Evolutionary conservation across 1,140 invertebrate genomes (phyloP), one percentile per base, ranked within the genome.

Genomic region (Drosophila takahashii): DNA sequence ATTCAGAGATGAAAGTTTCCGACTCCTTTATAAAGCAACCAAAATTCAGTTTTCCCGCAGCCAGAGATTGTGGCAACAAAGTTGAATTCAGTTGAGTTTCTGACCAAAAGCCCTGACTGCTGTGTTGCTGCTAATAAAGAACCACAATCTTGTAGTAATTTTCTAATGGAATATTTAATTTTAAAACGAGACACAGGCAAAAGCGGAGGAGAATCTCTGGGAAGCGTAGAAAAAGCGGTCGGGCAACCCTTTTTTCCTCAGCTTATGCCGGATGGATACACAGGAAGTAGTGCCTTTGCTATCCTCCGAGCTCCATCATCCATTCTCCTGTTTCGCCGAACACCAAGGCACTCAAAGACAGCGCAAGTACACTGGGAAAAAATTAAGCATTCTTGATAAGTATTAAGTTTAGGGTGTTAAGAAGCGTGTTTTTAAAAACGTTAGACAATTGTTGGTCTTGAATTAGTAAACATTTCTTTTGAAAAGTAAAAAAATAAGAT

Each of bases 131-230:
- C 75, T 78, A 58, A 45, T 75, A 69, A 71, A 79, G 67, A 71
- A 79, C 79, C 87, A 85, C 87, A 90, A 90, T 90, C 87, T 90
- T 90, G 89, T 90, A 90, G 87, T 90, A 90, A 90, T 90, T 90
- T 90, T 90, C 87, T 90, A 90, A 90, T 90, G 87, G 87, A 90
- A 90, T 90, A 90, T 90, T 90, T 90, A 90, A 90, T 90, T 90
- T 90, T 73, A 79, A 89, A 91, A 84, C 89, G 80, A 89, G 75
- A 89, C 84, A 87, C 84, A 67, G 62, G 59, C 71, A 70, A 62
- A 78, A 57, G 72, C 44, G 52, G 56, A 42, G 61, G 64, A 80
- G 74, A 52, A 60, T 65, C 74, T 57, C 69, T 53, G 59, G 29
- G 42, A 59, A 47, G 51, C 59, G 57, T 18, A 66, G 78, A 80